phyloP scores from a whole-genome alignment of 2,113 vertebrate species.

The Coptodon bakossiorum region DNA sequence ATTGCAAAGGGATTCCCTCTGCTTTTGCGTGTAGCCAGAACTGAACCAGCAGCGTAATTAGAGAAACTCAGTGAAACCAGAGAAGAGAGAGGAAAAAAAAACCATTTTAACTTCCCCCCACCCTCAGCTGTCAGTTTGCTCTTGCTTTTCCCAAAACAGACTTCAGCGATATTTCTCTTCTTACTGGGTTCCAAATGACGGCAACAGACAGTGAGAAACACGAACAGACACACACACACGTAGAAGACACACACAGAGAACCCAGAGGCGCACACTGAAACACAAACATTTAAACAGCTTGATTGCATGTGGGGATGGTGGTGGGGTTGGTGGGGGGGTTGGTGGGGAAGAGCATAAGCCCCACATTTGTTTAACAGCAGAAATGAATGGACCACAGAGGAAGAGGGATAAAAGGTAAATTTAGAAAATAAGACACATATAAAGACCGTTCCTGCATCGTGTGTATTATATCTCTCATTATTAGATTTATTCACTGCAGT shows the following conservation, averaged over 20 bases:
- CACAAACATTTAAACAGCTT: conserved; percentile 64
- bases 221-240: neutral
- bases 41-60: neutral
- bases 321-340: neutral
- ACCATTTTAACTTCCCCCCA: neutral
- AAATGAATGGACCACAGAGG: conserved; percentile 36
- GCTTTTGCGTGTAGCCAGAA: neutral
- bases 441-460: conserved; percentile 5
- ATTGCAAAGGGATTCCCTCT: neutral
- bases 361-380: conserved; percentile 40
- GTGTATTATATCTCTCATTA: neutral
- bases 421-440: neutral
- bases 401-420: neutral
- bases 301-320: conserved; percentile 29
- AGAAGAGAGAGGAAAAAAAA: neutral
- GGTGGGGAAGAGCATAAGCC: conserved; percentile 5
- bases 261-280: conserved; percentile 20
- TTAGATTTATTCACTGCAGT: neutral
- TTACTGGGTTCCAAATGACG: neutral
- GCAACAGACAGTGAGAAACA: neutral
- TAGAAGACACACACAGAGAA: neutral
- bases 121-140: conserved; percentile 8
- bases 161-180: conserved; percentile 5
- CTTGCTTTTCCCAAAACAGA: conserved; percentile 6
- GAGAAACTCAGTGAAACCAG: neutral